Evolutionary conservation across 2,797 vertebrate species (phyloP).

Genomic region (Phoeniculus purpureus): DNA sequence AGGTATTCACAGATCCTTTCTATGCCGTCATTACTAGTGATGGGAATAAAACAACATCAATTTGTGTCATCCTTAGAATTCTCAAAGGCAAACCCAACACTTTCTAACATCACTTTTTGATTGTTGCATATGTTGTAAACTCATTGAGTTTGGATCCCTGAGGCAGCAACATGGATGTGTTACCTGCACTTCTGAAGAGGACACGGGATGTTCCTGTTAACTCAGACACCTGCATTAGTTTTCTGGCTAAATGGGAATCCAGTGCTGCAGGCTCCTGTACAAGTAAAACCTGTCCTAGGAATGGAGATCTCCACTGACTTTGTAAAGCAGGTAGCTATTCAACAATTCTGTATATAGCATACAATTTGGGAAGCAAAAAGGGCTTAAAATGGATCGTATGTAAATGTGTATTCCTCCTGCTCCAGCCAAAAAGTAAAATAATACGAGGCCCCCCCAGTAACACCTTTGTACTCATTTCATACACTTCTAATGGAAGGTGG

Average conservation of each 20-base stretch:
- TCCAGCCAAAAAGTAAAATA: background rate
- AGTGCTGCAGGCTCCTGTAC: background rate
- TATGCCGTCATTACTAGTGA: background rate
- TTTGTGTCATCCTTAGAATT: background rate
- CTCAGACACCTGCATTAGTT: background rate
- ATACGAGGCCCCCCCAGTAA: background rate
- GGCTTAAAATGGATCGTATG: background rate
- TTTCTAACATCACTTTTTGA: background rate
- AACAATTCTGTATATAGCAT: background rate
- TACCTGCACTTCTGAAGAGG: background rate
- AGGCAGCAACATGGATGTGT: background rate
- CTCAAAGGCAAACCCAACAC: background rate
- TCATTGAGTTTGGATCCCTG: background rate
- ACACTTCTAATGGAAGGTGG: background rate
- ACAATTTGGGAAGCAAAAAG: conserved; percentile 39
- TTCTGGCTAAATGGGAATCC: background rate
- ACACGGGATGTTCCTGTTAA: background rate
- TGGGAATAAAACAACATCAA: background rate
- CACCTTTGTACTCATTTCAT: background rate
- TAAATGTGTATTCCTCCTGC: background rate
- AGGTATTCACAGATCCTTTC: background rate
- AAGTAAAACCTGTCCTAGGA: background rate
- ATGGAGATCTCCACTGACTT: background rate
- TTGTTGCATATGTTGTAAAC: background rate
- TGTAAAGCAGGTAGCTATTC: background rate